Conservation (phyloP, 1,140 invertebrate genomes). For the Ips typographus region DNA sequence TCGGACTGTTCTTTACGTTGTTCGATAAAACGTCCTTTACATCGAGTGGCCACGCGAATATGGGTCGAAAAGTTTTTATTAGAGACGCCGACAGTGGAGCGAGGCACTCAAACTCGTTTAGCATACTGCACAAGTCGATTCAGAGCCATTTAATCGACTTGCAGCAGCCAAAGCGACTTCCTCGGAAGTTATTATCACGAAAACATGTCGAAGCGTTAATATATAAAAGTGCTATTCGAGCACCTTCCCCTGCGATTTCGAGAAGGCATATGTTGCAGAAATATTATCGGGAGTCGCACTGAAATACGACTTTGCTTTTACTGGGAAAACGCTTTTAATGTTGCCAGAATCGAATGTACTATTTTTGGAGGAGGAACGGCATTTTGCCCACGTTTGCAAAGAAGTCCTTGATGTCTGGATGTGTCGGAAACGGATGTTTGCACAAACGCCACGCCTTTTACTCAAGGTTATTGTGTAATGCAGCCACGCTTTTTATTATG, state of each 20-base stretch:
- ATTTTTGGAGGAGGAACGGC: slow-evolving; percentile 3
- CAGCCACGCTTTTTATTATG: no score
- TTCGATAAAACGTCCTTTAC: slow-evolving; percentile 7
- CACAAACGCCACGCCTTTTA: no score
- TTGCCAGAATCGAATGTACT: slow-evolving; percentile 13
- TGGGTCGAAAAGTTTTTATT: slow-evolving; percentile 19
- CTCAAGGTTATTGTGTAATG: no score
- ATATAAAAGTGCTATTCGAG: slow-evolving; percentile 15
- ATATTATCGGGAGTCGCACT: slow-evolving; percentile 14
- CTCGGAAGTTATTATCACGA: slow-evolving; percentile 7
- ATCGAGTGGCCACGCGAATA: slow-evolving; percentile 8
- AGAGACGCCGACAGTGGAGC: no score
- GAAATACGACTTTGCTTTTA: slow-evolving; percentile 17
- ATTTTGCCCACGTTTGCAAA: background rate
- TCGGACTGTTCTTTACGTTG: slow-evolving; percentile 10
- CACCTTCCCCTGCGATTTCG: slow-evolving; percentile 16
- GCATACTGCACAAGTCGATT: no score
- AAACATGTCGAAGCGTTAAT: slow-evolving; percentile 11
- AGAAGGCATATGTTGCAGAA: slow-evolving; percentile 18
- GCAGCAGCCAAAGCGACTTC: background rate
- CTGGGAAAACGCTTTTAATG: slow-evolving; percentile 16
- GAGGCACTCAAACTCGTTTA: no score
- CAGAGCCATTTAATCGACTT: background rate
- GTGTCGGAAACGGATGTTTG: no score
- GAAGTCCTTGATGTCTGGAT: no score